phyloP scores from a whole-genome alignment of 2,797 vertebrate species.

The Heterohyrax brucei region DNA sequence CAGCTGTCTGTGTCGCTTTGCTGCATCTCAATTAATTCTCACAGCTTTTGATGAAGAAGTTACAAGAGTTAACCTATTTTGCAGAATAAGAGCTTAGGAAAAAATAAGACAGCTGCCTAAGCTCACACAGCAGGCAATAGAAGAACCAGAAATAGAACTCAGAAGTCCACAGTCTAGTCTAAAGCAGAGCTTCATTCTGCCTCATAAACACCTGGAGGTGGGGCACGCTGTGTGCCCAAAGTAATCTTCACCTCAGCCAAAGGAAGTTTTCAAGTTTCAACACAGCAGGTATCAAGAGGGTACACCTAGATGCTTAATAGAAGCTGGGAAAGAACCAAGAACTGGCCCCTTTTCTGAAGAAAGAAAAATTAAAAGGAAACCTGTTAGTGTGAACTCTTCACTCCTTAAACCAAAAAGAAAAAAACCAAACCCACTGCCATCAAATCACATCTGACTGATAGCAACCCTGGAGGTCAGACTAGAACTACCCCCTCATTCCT shows the following conservation, averaged over 20 bases:
- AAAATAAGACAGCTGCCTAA: background rate
- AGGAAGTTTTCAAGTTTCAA: conserved; percentile 49
- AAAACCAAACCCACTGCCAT: no score
- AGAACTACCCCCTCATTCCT: background rate
- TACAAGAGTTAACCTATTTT: background rate
- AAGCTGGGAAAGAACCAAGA: background rate
- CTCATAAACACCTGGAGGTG: background rate
- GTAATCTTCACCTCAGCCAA: background rate
- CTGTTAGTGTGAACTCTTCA: background rate
- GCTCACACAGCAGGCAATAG: conserved; percentile 25
- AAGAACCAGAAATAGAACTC: conserved; percentile 13
- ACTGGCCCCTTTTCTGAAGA: conserved; percentile 40
- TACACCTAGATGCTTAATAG: background rate
- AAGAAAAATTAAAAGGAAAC: background rate
- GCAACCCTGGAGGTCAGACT: no score
- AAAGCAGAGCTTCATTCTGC: background rate
- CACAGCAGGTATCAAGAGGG: background rate
- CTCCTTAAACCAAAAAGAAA: background rate
- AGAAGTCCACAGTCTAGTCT: background rate
- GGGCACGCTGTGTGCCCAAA: background rate
- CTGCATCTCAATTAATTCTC: background rate
- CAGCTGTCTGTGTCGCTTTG: background rate
- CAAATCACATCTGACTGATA: no score
- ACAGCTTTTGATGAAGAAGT: background rate
- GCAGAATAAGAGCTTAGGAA: conserved; percentile 29